Conservation (phyloP, 1,140 invertebrate genomes). For the Drosophila nigrodunni region DNA sequence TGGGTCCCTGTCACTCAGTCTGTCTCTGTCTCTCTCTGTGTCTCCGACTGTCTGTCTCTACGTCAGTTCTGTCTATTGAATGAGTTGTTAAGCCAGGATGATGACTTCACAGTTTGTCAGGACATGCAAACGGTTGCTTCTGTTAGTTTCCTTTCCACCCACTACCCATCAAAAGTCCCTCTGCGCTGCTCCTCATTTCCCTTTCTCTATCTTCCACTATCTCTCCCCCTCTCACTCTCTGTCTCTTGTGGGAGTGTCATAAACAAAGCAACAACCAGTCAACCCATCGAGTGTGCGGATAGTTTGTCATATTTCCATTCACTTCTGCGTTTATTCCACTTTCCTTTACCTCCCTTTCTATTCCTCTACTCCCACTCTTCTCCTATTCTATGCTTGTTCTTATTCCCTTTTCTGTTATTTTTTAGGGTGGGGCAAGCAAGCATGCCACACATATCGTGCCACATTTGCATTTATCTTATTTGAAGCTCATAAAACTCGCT, state of each 20-base stretch:
- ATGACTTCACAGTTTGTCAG: constrained; percentile 85
- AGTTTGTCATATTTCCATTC: constrained; percentile 61
- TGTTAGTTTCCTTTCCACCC: constrained; percentile 17
- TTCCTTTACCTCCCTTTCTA: too few relatives aligned
- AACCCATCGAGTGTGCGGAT: constrained; percentile 45
- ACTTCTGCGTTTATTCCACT: not conserved
- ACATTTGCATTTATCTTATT: constrained; percentile 76
- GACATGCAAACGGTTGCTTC: constrained; percentile 46
- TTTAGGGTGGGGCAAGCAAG: constrained; percentile 1
- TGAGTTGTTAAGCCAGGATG: constrained; percentile 82
- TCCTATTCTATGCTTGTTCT: not conserved
- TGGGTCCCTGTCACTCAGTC: constrained; percentile 18
- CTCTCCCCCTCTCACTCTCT: constrained; percentile 1
- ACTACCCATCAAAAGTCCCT: not conserved
- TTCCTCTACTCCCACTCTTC: too few relatives aligned
- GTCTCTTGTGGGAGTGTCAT: constrained; percentile 16
- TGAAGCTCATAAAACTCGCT: constrained; percentile 40
- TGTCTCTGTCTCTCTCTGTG: constrained; percentile 9
- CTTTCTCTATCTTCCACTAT: not conserved
- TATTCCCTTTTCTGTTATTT: not conserved
- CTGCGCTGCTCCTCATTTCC: too few relatives aligned
- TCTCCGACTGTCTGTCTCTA: constrained; percentile 24
- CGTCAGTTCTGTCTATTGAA: constrained; percentile 64
- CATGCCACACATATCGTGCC: constrained; percentile 60
- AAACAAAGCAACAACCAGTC: constrained; percentile 32